phyloP scores from a whole-genome alignment of 2,797 vertebrate genomes.

The Vultur gryphus region DNA sequence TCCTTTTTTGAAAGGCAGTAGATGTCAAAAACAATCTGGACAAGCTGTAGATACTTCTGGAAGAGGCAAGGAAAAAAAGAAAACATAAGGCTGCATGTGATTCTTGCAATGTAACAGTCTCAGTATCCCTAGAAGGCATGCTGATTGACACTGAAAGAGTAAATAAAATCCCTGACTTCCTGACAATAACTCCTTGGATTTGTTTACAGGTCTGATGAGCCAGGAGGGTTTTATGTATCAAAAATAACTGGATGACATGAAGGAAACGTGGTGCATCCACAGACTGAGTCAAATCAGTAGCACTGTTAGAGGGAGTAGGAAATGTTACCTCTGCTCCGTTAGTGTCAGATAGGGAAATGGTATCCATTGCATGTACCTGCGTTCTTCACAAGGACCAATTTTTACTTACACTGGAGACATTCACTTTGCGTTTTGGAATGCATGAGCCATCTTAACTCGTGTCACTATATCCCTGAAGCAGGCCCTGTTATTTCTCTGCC shows the following conservation, averaged over 20 bases:
- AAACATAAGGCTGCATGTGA: background rate
- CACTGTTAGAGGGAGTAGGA: background rate
- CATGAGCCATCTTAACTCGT: fast-evolving
- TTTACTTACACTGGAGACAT: background rate
- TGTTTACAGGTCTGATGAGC: background rate
- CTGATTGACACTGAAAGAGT: background rate
- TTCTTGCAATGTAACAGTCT: background rate
- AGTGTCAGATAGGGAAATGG: background rate
- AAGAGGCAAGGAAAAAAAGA: background rate
- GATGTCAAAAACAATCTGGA: background rate
- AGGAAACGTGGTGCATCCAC: background rate
- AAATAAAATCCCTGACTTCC: background rate
- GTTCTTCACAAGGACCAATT: background rate
- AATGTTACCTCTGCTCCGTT: background rate
- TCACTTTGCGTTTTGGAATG: background rate
- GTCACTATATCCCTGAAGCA: background rate
- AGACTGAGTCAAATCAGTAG: background rate
- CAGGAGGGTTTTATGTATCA: background rate
- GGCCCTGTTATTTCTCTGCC: background rate
- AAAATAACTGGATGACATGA: background rate
- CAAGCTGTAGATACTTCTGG: background rate
- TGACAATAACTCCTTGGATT: background rate
- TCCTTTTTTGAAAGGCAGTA: background rate
- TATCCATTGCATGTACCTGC: background rate
- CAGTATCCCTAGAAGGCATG: background rate